Percentiles rank a stretch among this genome's conserved stretches.
These are phyloP conservation scores for Listronotus bonariensis DNA, from an alignment of 1,140 invertebrate species.

Conservation along the genomic window DNA sequence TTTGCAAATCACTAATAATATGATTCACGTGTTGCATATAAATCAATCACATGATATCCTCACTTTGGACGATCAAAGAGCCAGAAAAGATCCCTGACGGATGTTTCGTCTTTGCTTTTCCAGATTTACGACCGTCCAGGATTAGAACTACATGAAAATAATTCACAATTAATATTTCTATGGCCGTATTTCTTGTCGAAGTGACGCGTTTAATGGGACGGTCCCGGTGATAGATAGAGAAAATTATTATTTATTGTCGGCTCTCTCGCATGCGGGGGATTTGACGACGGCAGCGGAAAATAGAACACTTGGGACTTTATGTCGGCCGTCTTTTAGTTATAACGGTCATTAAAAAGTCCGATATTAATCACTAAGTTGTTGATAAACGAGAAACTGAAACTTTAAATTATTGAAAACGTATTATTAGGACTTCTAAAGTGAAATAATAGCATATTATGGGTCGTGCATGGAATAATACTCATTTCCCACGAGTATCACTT, in stretches of 20 bases:
- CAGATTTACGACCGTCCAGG: conserved; percentile 21
- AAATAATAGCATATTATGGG: too few species aligned
- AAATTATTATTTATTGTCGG: conserved; percentile 33
- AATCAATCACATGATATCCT: conserved; percentile 22
- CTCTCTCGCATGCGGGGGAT: conserved; percentile 25
- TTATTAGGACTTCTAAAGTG: too few species aligned
- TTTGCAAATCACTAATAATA: background rate
- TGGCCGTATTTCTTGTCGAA: conserved; percentile 33
- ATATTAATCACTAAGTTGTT: conserved; percentile 23
- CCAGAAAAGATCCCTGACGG: conserved; percentile 29
- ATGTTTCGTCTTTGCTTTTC: conserved; percentile 26
- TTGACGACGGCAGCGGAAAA: conserved; percentile 30
- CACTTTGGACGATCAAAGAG: conserved; percentile 26
- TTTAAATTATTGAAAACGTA: conserved; percentile 21
- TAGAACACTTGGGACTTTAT: conserved; percentile 33
- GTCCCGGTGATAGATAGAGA: conserved; percentile 34
- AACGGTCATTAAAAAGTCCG: conserved; percentile 28
- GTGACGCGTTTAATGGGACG: conserved; percentile 33
- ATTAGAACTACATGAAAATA: conserved; percentile 32
- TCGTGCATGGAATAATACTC: too few species aligned
- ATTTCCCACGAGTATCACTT: too few species aligned
- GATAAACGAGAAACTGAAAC: conserved; percentile 19
- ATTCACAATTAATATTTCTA: conserved; percentile 36
- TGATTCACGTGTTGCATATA: conserved; percentile 23
- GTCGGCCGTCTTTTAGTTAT: conserved; percentile 26